These are phyloP conservation scores for Acanthaster planci DNA, from an alignment of 35 echinoderm and acorn worm genomes.

Conservation along the genomic window DNA sequence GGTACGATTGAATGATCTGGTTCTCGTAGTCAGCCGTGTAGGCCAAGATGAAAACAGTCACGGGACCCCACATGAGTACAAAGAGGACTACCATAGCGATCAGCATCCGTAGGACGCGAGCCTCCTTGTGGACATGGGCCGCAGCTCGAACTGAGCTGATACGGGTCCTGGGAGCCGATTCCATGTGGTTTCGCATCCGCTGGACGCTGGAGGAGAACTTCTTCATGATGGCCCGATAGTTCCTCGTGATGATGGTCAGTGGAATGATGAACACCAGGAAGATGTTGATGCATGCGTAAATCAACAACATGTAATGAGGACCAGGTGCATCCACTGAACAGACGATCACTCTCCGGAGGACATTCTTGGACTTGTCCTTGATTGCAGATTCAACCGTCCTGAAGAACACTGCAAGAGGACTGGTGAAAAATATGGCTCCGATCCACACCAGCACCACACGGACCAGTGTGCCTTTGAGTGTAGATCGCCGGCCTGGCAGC, in stretches of 20 bases:
- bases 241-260: conserved; percentile 1
- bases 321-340: conserved; percentile 13
- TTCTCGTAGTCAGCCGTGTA: background rate
- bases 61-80: conserved; percentile 36
- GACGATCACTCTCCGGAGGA: background rate
- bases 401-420: conserved; percentile 22
- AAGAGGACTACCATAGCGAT: conserved; percentile 25
- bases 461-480: background rate
- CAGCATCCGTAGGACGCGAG: conserved; percentile 25
- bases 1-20: conserved; percentile 11
- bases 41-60: conserved; percentile 5
- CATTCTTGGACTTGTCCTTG: background rate
- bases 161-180: background rate
- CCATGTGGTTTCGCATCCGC: conserved; percentile 25
- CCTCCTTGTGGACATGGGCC: background rate
- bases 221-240: conserved; percentile 25
- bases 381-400: background rate
- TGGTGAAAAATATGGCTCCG: background rate
- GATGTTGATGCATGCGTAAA: conserved; percentile 24
- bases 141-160: background rate
- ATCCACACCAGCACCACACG: conserved; percentile 25
- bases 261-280: conserved; percentile 25
- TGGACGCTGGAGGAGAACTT: conserved; percentile 2
- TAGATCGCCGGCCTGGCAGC: background rate
- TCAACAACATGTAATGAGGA: background rate